Base-by-base conservation (phyloP, 2,888 invertebrate species). In the Entomobrya proxima region DNA sequence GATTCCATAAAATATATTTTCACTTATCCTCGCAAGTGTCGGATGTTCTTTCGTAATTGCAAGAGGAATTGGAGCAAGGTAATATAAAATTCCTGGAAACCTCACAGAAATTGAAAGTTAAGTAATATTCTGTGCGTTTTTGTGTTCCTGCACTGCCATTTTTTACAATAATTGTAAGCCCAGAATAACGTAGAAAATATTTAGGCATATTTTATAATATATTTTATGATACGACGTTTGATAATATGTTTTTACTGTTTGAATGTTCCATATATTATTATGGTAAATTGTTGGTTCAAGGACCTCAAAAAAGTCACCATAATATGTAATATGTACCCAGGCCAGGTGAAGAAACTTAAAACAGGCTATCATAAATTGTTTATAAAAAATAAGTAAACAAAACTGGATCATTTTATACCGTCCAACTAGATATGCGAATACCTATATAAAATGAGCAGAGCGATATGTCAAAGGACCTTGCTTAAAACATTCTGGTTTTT, bases 271-370 rank as follows among this genome's bases (percentile, higher is more conserved):
- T n/a, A n/a, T n/a, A n/a, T n/a, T n/a, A n/a, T n/a, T n/a, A n/a
- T 47, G 27, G 40, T 55, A 55, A 24, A 21, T 50, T 78, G 64
- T 82, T 82, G 44, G 82, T 76, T 76, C 83, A 83, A 76, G 83
- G 83, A 76, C 67, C 2, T 13, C n/a, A n/a, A 32, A 27, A 58
- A 50, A 74, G 13, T 75, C n/a, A n/a, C n/a, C n/a, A n/a, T 44
- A 6, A 64, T 64, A 35, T 82, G 81, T 74, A 61, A 64, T n/a
- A n/a, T n/a, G n/a, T n/a, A n/a, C n/a, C n/a, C n/a, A n/a, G n/a
- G n/a, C 74, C 81, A 76, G 67, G 83, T 75, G 75, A 83, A 83
- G 37, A 83, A 83, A 76, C 83, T 55, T 55, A 76, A 82, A 82
- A 64, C 35, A 75, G 81, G 83, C 55, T 76, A 83, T 76, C 67